phyloP scores from a whole-genome alignment of 2,113 vertebrate species.

The Tupaia tana region DNA sequence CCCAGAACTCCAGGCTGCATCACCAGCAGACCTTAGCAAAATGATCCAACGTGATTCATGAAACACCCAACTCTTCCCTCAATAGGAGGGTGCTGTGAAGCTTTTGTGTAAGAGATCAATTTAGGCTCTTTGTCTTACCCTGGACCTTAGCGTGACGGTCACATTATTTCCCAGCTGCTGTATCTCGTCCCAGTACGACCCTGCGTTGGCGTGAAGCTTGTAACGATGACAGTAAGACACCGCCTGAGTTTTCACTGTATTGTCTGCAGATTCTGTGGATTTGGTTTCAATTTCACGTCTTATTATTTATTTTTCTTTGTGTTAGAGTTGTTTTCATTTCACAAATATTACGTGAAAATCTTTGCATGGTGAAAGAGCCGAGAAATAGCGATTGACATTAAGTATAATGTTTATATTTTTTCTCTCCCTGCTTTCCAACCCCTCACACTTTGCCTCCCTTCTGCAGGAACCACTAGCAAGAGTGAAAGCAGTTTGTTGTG shows the following conservation, averaged over 20 bases:
- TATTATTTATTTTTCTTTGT: not conserved
- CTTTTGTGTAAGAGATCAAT: not conserved
- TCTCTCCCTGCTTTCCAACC: not conserved
- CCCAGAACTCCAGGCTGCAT: not conserved
- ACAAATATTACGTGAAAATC: not conserved
- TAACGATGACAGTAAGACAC: not conserved
- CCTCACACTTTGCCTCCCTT: not conserved
- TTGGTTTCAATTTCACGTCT: not conserved
- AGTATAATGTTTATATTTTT: not conserved
- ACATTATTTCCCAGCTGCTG: not conserved
- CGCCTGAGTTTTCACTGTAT: not conserved
- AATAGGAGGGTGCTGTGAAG: not conserved
- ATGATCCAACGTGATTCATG: not conserved
- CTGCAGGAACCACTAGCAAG: not conserved
- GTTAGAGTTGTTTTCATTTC: conserved; percentile 14
- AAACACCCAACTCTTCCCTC: not conserved
- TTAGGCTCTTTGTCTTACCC: not conserved
- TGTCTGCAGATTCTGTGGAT: not conserved
- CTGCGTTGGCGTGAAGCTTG: too few relatives aligned
- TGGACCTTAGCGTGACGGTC: too few relatives aligned
- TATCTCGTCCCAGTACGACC: too few relatives aligned
- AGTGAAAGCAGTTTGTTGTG: not conserved
- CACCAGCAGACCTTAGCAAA: not conserved
- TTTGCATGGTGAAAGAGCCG: not conserved
- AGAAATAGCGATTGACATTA: not conserved